phyloP scores from a whole-genome alignment of 2,888 invertebrate species.

The Tetragonula carbonaria region DNA sequence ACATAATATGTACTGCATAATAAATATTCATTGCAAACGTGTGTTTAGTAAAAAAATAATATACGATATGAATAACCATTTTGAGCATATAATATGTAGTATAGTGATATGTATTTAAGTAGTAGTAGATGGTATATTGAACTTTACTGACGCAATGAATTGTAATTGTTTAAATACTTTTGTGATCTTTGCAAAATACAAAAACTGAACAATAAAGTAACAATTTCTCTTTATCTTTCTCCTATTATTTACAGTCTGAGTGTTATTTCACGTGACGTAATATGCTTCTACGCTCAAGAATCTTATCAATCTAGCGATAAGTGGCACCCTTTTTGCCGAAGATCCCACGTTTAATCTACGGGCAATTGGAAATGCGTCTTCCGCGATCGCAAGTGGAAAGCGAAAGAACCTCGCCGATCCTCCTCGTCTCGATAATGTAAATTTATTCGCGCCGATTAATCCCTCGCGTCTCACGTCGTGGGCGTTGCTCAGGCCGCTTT shows the following conservation, averaged over 20 bases:
- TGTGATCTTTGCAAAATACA: too few relatives aligned
- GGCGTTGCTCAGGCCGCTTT: conserved; percentile 42
- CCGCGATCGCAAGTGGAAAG: neutral
- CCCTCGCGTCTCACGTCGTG: conserved; percentile 17
- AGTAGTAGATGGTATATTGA: too few relatives aligned
- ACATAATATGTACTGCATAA: too few relatives aligned
- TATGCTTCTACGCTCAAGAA: neutral
- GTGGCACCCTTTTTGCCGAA: neutral
- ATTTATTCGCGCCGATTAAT: conserved; percentile 65
- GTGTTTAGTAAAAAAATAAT: too few relatives aligned
- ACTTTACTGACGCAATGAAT: too few relatives aligned
- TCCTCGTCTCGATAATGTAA: conserved; percentile 55
- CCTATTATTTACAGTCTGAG: neutral
- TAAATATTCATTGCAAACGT: too few relatives aligned
- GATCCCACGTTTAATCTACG: conserved; percentile 44
- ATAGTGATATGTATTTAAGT: too few relatives aligned
- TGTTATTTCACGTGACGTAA: neutral
- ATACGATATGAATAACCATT: too few relatives aligned
- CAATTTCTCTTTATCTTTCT: neutral
- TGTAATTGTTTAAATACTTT: too few relatives aligned
- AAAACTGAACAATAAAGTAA: neutral
- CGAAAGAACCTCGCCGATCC: conserved; percentile 33
- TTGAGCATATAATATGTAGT: too few relatives aligned
- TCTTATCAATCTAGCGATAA: neutral
- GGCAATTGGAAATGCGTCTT: conserved; percentile 39